These are phyloP conservation scores for Drosophila cardini DNA, from an alignment of 1,140 invertebrate genomes.

Conservation along the genomic window DNA sequence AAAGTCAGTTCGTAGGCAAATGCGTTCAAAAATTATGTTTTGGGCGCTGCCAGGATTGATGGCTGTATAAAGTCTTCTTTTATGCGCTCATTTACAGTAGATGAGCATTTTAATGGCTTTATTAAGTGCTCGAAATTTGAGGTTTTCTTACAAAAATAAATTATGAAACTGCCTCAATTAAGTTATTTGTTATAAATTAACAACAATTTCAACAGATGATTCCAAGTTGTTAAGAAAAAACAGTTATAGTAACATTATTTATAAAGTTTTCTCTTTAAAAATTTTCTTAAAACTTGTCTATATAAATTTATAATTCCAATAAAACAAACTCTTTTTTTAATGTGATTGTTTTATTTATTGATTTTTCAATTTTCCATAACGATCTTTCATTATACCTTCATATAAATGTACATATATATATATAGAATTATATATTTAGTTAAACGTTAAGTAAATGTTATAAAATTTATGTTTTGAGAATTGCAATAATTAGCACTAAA, in stretches of 20 bases:
- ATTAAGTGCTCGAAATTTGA: slow-evolving; percentile 54
- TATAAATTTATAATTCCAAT: slow-evolving; percentile 3
- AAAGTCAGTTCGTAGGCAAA: slow-evolving; percentile 64
- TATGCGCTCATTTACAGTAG: slow-evolving; percentile 71
- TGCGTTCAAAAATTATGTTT: slow-evolving; percentile 72
- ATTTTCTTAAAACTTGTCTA: too few relatives aligned
- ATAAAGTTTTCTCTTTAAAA: too few relatives aligned
- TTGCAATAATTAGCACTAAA: slow-evolving; percentile 78
- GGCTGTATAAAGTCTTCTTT: slow-evolving; percentile 81
- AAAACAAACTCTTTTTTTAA: slow-evolving; percentile 8
- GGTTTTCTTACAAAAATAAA: slow-evolving; percentile 45
- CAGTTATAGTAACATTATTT: too few relatives aligned
- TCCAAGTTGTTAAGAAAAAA: not conserved
- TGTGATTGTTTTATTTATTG: slow-evolving; percentile 77
- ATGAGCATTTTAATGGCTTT: slow-evolving; percentile 70
- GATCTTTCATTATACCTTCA: slow-evolving; percentile 55
- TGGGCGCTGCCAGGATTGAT: slow-evolving; percentile 70
- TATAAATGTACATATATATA: slow-evolving; percentile 49
- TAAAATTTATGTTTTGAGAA: slow-evolving; percentile 72
- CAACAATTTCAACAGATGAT: slow-evolving; percentile 8
- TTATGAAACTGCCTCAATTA: slow-evolving; percentile 44
- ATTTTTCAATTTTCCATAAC: slow-evolving; percentile 74
- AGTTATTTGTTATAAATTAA: slow-evolving; percentile 48
- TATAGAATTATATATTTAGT: slow-evolving; percentile 52
- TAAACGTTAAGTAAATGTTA: slow-evolving; percentile 81